phyloP scores from a whole-genome alignment of 2,797 vertebrate species.

The Artibeus jamaicensis region DNA sequence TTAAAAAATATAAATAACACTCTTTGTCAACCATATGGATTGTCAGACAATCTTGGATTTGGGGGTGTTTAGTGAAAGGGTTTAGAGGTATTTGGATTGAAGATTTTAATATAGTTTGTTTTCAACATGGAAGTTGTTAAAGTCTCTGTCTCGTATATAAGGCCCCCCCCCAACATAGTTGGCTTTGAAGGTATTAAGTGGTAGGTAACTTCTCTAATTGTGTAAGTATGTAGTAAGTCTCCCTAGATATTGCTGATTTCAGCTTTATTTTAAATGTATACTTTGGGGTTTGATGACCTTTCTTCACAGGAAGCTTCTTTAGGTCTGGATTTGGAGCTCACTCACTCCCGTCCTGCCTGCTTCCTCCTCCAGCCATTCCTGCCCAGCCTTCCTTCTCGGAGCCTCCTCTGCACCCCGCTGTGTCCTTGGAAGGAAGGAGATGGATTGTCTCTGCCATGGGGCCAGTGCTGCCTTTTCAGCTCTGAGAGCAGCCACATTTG shows the following conservation, averaged over 20 bases:
- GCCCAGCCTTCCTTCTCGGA: neutral
- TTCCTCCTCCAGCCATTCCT: neutral
- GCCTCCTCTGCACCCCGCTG: neutral
- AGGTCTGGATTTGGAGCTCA: neutral
- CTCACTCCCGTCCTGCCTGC: rapidly evolving
- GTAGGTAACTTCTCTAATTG: neutral
- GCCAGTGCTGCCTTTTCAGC: neutral
- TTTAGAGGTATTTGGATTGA: neutral
- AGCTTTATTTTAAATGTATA: neutral
- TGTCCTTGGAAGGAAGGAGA: neutral
- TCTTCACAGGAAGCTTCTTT: neutral
- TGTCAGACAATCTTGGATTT: neutral
- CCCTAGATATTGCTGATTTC: neutral
- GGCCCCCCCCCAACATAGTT: neutral
- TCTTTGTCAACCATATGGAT: neutral
- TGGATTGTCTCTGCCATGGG: neutral
- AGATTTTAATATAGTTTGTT: neutral
- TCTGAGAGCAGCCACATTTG: neutral
- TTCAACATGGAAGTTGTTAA: neutral
- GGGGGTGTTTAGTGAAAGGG: neutral
- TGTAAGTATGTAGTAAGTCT: neutral
- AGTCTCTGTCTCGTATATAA: neutral
- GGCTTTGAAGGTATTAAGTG: neutral
- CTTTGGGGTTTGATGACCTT: neutral
- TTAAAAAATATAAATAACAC: neutral